These are phyloP conservation scores for Notothenia rossii DNA, from an alignment of 2,113 vertebrate genomes.

Conservation along the genomic window DNA sequence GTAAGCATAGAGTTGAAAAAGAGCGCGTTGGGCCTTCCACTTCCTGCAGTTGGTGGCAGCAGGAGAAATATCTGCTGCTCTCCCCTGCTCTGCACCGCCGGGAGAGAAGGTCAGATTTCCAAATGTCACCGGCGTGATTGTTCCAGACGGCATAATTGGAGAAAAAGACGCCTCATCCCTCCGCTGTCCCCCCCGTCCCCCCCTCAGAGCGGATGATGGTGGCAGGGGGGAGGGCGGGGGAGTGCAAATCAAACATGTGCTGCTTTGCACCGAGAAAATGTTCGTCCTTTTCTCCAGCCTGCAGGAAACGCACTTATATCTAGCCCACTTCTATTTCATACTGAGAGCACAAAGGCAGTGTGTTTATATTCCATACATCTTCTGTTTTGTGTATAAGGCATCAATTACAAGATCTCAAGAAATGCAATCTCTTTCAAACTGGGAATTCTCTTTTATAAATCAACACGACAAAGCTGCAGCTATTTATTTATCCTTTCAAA, in stretches of 20 bases:
- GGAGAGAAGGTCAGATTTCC: conserved; percentile 85
- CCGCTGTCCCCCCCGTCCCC: neutral
- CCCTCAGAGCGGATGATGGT: conserved; percentile 49
- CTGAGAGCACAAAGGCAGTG: neutral
- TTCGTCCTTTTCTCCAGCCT: conserved; percentile 16
- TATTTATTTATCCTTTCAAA: no score
- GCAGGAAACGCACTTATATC: conserved; percentile 17
- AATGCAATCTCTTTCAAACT: no score
- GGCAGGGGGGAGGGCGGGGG: conserved; percentile 6
- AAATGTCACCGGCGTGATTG: conserved; percentile 86
- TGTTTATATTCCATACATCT: neutral
- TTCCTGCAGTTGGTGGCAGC: conserved; percentile 27
- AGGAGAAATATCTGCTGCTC: conserved; percentile 52
- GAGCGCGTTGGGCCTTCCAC: neutral
- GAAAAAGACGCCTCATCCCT: conserved; percentile 64
- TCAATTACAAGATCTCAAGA: no score
- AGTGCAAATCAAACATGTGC: conserved; percentile 56
- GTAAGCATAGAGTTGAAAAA: no score
- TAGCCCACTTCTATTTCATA: neutral
- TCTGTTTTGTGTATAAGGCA: no score
- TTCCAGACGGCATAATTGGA: conserved; percentile 86
- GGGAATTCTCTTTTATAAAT: no score
- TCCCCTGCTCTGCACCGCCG: conserved; percentile 52
- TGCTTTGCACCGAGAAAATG: conserved; percentile 35
- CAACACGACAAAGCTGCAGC: no score